A percentile compares a stretch with the other conserved stretches of the same genome.
Conservation (phyloP, 2,888 invertebrate species). For the Epirrita christyi region DNA sequence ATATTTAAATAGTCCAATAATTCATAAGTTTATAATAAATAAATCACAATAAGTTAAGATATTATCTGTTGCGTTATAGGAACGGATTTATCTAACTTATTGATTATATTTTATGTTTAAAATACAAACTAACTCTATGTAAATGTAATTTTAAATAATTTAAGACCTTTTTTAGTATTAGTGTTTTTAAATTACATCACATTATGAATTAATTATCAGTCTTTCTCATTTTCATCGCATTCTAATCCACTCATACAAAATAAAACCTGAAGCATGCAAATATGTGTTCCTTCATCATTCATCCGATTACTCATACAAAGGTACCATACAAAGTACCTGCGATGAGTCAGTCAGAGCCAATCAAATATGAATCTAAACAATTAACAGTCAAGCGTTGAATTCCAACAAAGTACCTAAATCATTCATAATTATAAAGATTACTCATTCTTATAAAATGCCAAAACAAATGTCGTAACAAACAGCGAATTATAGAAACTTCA, state of each 20-base stretch:
- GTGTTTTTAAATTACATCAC: constrained; percentile 29
- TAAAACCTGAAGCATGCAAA: constrained; percentile 1
- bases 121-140: constrained; percentile 22
- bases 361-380: constrained; percentile 21
- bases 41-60: constrained; percentile 4
- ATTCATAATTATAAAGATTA: constrained; percentile 13
- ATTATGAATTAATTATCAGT: constrained; percentile 15
- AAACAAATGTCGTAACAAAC: constrained; percentile 7
- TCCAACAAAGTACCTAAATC: constrained; percentile 3
- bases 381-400: constrained; percentile 9
- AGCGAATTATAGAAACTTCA: constrained; percentile 2
- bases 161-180: neutral
- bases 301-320: constrained; percentile 13
- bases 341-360: constrained; percentile 32
- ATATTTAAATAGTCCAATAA: constrained; percentile 26
- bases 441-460: constrained; percentile 11
- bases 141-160: neutral
- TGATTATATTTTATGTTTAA: constrained; percentile 4
- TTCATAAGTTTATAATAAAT: constrained; percentile 1
- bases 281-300: constrained; percentile 9
- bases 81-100: constrained; percentile 24
- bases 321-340: constrained; percentile 1
- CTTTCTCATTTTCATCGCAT: constrained; percentile 10
- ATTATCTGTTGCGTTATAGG: constrained; percentile 46
- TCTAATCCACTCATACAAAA: neutral